Evolutionary conservation across 2,888 invertebrate genomes (phyloP).

Genomic region (Chorisops tibialis): DNA sequence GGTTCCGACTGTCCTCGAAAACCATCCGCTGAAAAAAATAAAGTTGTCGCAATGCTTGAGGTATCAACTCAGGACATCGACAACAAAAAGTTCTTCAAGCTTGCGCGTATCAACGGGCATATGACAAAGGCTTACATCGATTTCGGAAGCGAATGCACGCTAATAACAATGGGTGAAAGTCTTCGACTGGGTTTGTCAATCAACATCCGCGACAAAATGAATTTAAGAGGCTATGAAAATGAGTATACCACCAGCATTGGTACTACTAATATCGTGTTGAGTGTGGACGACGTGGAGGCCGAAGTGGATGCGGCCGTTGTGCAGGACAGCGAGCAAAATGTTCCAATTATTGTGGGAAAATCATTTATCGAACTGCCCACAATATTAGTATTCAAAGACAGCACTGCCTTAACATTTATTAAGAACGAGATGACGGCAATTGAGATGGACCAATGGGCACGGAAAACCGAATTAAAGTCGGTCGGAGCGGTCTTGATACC

Average conservation of each 20-base stretch:
- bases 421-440: neutral
- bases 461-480: neutral
- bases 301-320: neutral
- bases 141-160: constrained; percentile 26
- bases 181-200: neutral
- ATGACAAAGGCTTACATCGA: constrained; percentile 27
- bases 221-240: neutral
- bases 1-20: no score
- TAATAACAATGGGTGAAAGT: constrained; percentile 6
- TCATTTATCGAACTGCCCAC: neutral
- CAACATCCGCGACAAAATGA: neutral
- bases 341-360: neutral
- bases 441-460: neutral
- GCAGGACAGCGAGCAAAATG: neutral
- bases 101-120: neutral
- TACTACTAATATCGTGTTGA: neutral
- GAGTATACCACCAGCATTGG: neutral
- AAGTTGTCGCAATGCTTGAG: no score
- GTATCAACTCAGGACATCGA: no score
- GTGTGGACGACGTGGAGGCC: neutral
- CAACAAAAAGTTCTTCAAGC: no score
- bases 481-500: constrained; percentile 25
- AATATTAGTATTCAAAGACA: neutral
- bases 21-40: no score
- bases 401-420: neutral